Conservation (phyloP, 2,888 invertebrate species). For the Lissonota sp. region DNA sequence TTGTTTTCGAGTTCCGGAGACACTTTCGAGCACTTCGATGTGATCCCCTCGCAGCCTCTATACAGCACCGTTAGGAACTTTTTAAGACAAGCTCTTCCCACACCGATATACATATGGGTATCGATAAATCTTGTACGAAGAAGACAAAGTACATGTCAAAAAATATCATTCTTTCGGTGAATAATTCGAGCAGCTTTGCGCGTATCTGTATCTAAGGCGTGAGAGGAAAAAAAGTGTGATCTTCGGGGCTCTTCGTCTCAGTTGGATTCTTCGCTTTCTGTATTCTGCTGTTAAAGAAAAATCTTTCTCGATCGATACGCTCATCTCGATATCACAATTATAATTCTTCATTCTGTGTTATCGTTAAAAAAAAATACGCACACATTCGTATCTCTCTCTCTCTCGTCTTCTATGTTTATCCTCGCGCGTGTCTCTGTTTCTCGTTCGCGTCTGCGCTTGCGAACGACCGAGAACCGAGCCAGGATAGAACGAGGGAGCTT, state of each 20-base stretch:
- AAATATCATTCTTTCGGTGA: conserved; percentile 42
- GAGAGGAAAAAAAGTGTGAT: conserved; percentile 55
- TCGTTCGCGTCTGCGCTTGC: conserved; percentile 34
- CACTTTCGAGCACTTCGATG: conserved; percentile 51
- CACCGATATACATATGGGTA: conserved; percentile 17
- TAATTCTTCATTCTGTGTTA: conserved; percentile 27
- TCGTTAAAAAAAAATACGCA: conserved; percentile 8
- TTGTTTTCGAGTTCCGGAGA: conserved; percentile 22
- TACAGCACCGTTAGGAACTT: conserved; percentile 38
- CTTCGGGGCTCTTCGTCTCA: conserved; percentile 30
- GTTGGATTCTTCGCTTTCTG: conserved; percentile 7
- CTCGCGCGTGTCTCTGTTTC: conserved; percentile 20
- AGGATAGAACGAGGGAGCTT: conserved; percentile 7
- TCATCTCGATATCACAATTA: conserved; percentile 27
- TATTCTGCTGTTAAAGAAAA: neutral
- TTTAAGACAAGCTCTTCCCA: conserved; percentile 35
- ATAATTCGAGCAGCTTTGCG: conserved; percentile 55
- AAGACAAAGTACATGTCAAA: conserved; percentile 38
- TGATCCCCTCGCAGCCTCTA: conserved; percentile 39
- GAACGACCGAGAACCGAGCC: conserved; percentile 15
- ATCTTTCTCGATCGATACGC: conserved; percentile 11
- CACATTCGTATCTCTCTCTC: conserved; percentile 9
- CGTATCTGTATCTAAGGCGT: conserved; percentile 55
- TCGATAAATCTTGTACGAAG: conserved; percentile 26
- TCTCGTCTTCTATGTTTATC: conserved; percentile 8